Conservation (phyloP, 2,888 invertebrate species). For the Autographa gamma region DNA sequence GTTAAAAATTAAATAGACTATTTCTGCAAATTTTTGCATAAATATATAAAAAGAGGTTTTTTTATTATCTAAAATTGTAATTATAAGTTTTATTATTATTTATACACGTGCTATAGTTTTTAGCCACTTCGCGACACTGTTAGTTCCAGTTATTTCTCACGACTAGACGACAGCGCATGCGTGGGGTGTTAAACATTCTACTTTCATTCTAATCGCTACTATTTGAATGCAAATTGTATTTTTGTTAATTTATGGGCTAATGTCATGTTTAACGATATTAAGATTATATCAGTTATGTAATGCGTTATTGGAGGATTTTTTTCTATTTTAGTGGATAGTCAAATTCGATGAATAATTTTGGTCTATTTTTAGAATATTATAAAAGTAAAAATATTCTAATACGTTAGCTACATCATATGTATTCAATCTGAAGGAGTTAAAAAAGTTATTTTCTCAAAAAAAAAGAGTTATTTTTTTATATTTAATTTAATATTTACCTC, state of each 20-base stretch:
- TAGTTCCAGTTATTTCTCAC: conserved; percentile 69
- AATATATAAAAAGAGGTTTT: conserved; percentile 14
- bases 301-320: conserved; percentile 1
- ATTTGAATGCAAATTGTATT: conserved; percentile 51
- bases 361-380: background rate
- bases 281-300: conserved; percentile 31
- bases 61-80: conserved; percentile 6
- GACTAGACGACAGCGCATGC: conserved; percentile 64
- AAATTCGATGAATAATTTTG: background rate
- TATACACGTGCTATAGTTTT: conserved; percentile 75
- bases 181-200: conserved; percentile 75
- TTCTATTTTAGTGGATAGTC: background rate
- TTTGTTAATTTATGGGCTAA: conserved; percentile 57
- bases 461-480: no score
- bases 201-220: conserved; percentile 63
- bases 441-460: no score
- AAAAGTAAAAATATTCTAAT: no score
- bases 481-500: no score
- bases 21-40: conserved; percentile 23
- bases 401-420: no score
- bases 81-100: conserved; percentile 31
- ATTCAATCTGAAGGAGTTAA: no score
- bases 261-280: conserved; percentile 44
- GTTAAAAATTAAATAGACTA: background rate
- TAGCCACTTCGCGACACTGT: conserved; percentile 77